phyloP scores from a whole-genome alignment of 2,888 invertebrate species.

The Unio delphinus region DNA sequence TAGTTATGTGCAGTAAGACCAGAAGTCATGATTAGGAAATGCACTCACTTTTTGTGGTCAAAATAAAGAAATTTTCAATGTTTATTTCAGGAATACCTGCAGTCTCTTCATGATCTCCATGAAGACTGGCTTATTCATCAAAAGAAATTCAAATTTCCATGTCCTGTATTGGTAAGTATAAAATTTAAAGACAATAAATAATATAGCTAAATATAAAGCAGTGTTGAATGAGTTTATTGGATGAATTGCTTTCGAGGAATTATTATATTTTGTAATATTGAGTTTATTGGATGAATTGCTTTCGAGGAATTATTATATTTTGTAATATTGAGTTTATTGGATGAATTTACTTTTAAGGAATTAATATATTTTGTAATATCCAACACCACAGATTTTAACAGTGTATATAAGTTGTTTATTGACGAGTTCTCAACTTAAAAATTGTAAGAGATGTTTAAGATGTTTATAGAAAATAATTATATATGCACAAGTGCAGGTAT shows the following conservation, averaged over 20 bases:
- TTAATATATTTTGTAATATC: background rate
- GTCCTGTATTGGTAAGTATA: slow-evolving; percentile 58
- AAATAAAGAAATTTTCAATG: background rate
- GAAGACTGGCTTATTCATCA: slow-evolving; percentile 75
- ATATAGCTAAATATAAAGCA: background rate
- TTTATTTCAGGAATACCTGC: slow-evolving; percentile 78
- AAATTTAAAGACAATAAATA: background rate
- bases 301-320: background rate
- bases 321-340: background rate
- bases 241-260: background rate
- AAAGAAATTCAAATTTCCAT: slow-evolving; percentile 48
- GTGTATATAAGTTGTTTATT: too few relatives aligned
- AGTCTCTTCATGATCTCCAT: slow-evolving; percentile 83
- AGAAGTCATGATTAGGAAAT: too few relatives aligned
- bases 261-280: background rate
- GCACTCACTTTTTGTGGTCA: too few relatives aligned
- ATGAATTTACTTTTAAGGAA: background rate
- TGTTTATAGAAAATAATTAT: too few relatives aligned
- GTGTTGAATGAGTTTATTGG: background rate
- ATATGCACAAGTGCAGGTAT: too few relatives aligned
- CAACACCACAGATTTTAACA: too few relatives aligned
- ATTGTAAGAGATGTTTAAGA: too few relatives aligned
- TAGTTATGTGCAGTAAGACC: too few relatives aligned
- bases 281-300: background rate
- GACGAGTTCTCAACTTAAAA: too few relatives aligned